These are phyloP conservation scores for Melinaea menophilus DNA, from an alignment of 2,888 invertebrate species.

Conservation along the genomic window DNA sequence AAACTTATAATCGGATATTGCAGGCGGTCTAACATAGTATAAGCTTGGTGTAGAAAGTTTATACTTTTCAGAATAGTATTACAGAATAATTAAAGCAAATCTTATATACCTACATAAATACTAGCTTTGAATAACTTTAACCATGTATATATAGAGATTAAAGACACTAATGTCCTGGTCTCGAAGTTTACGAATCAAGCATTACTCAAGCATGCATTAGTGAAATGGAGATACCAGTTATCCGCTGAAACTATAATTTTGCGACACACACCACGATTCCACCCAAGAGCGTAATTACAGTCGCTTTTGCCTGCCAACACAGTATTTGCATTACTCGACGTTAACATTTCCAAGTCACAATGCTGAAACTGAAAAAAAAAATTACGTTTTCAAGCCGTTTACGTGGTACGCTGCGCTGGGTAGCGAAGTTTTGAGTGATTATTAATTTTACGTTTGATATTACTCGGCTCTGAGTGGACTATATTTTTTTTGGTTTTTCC, in stretches of 20 bases:
- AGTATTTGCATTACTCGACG: constrained; percentile 53
- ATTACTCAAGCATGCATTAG: constrained; percentile 2
- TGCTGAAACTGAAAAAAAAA: constrained; percentile 34
- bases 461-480: constrained; percentile 27
- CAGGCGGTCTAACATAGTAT: too few relatives aligned
- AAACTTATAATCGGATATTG: neutral
- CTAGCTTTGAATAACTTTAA: too few relatives aligned
- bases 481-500: constrained; percentile 31
- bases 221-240: constrained; percentile 3
- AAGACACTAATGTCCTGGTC: too few relatives aligned
- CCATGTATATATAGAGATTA: too few relatives aligned
- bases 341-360: constrained; percentile 38
- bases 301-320: constrained; percentile 50
- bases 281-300: constrained; percentile 59
- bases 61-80: too few relatives aligned
- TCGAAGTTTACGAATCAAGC: constrained; percentile 1
- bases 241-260: constrained; percentile 23
- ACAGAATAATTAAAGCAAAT: too few relatives aligned
- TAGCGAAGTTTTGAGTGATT: constrained; percentile 32
- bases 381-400: constrained; percentile 31
- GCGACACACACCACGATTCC: constrained; percentile 39
- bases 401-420: constrained; percentile 32
- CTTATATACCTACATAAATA: too few relatives aligned
- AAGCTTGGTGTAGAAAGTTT: too few relatives aligned
- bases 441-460: constrained; percentile 36